These are phyloP conservation scores for Caenorhabditis briggsae DNA, from an alignment of 1,140 invertebrate genomes.

Conservation along the genomic window DNA sequence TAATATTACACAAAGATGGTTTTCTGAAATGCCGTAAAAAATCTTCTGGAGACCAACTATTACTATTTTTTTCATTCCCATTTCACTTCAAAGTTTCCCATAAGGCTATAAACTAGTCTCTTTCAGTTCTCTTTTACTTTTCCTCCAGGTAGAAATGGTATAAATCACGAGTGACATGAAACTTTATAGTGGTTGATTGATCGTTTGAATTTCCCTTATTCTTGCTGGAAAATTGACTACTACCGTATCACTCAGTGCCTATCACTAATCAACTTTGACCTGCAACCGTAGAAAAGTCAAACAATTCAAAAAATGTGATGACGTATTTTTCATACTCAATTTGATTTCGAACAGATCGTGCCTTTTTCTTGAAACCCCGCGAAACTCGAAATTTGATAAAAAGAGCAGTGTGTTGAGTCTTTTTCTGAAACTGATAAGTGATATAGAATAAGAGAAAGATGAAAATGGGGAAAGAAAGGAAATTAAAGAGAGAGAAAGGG, in stretches of 20 bases:
- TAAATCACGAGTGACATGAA: neutral
- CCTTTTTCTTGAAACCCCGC: constrained; percentile 10
- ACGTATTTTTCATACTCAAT: neutral
- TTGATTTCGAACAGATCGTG: constrained; percentile 36
- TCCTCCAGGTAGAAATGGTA: neutral
- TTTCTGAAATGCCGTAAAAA: too few relatives aligned
- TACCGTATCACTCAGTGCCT: neutral
- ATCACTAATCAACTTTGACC: constrained; percentile 1
- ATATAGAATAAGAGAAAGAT: constrained; percentile 6
- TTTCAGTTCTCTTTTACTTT: neutral
- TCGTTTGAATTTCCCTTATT: neutral
- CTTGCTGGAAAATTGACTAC: neutral
- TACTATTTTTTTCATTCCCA: too few relatives aligned
- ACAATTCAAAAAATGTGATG: constrained; percentile 32
- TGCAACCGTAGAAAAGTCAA: neutral
- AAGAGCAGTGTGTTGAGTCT: constrained; percentile 7
- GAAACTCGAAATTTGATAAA: constrained; percentile 35
- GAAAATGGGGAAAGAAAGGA: neutral
- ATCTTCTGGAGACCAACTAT: too few relatives aligned
- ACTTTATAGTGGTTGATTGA: neutral
- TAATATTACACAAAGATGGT: too few relatives aligned
- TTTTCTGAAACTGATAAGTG: neutral
- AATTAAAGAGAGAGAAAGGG: neutral
- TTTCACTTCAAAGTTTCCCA: too few relatives aligned
- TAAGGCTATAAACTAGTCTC: too few relatives aligned